phyloP scores from a whole-genome alignment of 2,888 invertebrate species.

The Heteromyza rotundicornis region DNA sequence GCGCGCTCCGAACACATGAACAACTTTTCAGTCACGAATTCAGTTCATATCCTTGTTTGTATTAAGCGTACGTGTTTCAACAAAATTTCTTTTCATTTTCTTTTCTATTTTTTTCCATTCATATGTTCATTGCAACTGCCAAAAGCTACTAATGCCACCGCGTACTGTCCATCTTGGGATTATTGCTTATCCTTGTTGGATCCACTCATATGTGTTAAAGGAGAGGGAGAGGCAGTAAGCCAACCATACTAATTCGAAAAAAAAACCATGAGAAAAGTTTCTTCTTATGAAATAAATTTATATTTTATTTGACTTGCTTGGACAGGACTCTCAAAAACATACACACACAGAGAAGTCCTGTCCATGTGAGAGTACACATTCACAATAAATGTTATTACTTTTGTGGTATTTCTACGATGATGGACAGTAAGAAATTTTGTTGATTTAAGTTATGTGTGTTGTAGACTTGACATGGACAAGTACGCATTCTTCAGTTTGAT shows the following conservation, averaged over 20 bases:
- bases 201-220: conserved; percentile 6
- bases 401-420: conserved; percentile 11
- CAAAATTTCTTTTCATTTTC: conserved; percentile 31
- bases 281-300: conserved; percentile 1
- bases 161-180: conserved; percentile 41
- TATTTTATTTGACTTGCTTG: conserved; percentile 6
- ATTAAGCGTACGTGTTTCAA: conserved; percentile 53
- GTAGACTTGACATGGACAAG: too few relatives aligned
- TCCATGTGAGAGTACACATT: too few relatives aligned
- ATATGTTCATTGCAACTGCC: too few relatives aligned
- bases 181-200: conserved; percentile 45
- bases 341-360: too few relatives aligned
- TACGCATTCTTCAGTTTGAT: too few relatives aligned
- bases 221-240: too few relatives aligned
- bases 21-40: conserved; percentile 54
- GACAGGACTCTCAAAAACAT: not conserved
- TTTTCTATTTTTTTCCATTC: not conserved
- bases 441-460: not conserved
- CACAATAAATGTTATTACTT: conserved; percentile 17
- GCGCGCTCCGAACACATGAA: not conserved
- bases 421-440: conserved; percentile 12
- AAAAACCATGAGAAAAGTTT: not conserved
- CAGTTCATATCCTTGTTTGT: conserved; percentile 56
- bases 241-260: too few relatives aligned
- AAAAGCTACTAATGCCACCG: conserved; percentile 31